These are phyloP conservation scores for Leiothrix lutea DNA, from an alignment of 2,113 vertebrate species.

Conservation along the genomic window DNA sequence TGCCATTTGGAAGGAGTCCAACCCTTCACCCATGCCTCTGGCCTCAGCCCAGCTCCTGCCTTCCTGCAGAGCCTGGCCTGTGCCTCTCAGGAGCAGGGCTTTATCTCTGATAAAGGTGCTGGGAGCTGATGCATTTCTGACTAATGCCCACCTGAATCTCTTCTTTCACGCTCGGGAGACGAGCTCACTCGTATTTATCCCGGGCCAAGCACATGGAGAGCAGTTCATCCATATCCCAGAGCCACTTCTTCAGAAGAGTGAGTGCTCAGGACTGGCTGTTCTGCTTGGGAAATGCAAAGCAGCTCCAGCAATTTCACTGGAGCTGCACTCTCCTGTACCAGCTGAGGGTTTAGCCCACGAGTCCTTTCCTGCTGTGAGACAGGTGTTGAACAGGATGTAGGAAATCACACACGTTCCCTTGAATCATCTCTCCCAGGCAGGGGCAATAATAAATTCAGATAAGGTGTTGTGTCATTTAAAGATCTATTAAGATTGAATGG, in stretches of 20 bases:
- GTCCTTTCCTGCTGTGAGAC: neutral
- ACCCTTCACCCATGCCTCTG: neutral
- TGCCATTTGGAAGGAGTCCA: slow-evolving; percentile 4
- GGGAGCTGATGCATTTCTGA: neutral
- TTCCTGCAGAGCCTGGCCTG: neutral
- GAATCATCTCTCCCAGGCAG: slow-evolving; percentile 7
- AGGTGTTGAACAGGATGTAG: slow-evolving; percentile 34
- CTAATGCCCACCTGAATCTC: neutral
- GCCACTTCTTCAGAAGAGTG: fast-evolving
- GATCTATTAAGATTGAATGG: slow-evolving; percentile 5
- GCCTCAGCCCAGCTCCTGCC: neutral
- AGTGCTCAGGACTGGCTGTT: fast-evolving
- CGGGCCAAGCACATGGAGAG: neutral
- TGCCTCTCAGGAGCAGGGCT: neutral
- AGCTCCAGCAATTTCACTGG: neutral
- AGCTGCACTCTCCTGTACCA: neutral
- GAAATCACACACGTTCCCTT: neutral
- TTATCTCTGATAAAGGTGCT: neutral
- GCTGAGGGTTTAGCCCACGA: neutral
- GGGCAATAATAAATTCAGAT: neutral
- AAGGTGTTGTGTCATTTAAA: neutral
- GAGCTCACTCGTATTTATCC: neutral
- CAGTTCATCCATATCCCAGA: neutral
- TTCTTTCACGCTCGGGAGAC: neutral
- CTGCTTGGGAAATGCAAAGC: neutral